Evolutionary conservation across 2,113 vertebrate species (phyloP).

Genomic region (Smithornis capensis): DNA sequence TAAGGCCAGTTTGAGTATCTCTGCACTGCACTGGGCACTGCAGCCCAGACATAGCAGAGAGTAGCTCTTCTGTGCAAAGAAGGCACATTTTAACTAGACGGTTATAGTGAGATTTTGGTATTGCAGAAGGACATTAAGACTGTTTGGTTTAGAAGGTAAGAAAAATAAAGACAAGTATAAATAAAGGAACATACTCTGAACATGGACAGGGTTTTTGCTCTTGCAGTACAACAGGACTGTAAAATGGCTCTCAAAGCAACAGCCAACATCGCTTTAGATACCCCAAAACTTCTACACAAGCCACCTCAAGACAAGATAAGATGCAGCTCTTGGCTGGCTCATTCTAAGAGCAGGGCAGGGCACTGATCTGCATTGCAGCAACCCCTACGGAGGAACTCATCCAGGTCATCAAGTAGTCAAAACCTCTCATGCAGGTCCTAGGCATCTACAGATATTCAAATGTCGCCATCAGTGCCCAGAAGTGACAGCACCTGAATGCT

Average conservation of each 20-base stretch:
- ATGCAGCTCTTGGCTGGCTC: background rate
- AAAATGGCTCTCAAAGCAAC: background rate
- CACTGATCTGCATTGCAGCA: background rate
- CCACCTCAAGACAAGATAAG: background rate
- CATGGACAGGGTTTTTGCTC: background rate
- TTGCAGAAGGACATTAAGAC: background rate
- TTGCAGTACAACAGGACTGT: background rate
- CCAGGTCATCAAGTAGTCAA: background rate
- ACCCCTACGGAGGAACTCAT: background rate
- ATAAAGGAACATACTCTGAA: background rate
- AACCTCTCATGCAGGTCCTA: background rate
- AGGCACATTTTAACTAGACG: background rate
- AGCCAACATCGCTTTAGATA: background rate
- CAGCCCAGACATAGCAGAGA: background rate
- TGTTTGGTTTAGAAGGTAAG: background rate
- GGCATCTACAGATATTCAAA: background rate
- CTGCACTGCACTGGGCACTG: background rate
- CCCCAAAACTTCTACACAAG: background rate
- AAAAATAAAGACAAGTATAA: background rate
- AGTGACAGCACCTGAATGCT: slow-evolving; percentile 1
- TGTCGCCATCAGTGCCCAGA: background rate
- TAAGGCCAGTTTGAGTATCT: background rate
- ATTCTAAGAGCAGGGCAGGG: background rate
- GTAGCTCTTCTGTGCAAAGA: background rate
- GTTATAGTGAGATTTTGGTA: background rate